Conservation (phyloP, 2,888 invertebrate genomes). For the Diplazon laetatorius region DNA sequence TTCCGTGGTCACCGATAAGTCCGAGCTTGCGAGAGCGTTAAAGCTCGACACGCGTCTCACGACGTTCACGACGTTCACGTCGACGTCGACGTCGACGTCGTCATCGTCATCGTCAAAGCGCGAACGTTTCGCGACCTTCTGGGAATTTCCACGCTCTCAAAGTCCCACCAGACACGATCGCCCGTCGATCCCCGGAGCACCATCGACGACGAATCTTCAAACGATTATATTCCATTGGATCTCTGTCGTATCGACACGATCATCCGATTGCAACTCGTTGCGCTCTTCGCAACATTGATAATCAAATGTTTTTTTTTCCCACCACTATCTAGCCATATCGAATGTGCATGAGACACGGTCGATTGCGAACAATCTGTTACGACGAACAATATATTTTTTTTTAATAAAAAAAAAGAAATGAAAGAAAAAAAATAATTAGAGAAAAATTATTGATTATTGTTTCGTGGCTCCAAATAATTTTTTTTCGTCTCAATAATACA, state of each 20-base stretch:
- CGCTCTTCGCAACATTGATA: conserved; percentile 21
- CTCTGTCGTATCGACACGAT: conserved; percentile 20
- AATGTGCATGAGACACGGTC: too few relatives aligned
- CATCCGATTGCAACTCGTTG: conserved; percentile 19
- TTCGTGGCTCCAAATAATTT: too few relatives aligned
- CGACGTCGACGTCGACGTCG: conserved; percentile 34
- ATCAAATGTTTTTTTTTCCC: too few relatives aligned
- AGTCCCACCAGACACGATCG: conserved; percentile 15
- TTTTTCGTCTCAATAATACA: too few relatives aligned
- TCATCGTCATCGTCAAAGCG: too few relatives aligned
- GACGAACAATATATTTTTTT: too few relatives aligned
- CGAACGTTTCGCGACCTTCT: conserved; percentile 61
- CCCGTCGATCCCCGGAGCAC: background rate
- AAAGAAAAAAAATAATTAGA: too few relatives aligned
- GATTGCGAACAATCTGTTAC: too few relatives aligned
- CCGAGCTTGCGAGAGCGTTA: conserved; percentile 28
- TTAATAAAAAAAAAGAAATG: too few relatives aligned
- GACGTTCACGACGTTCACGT: background rate
- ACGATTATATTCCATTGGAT: background rate
- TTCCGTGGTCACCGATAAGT: conserved; percentile 33
- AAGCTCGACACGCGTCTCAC: conserved; percentile 27
- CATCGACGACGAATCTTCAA: background rate
- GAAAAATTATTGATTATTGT: too few relatives aligned
- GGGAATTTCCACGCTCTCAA: conserved; percentile 65
- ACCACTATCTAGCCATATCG: too few relatives aligned